phyloP scores from a whole-genome alignment of 1,140 invertebrate species.

The Lasioglossum albipes region DNA sequence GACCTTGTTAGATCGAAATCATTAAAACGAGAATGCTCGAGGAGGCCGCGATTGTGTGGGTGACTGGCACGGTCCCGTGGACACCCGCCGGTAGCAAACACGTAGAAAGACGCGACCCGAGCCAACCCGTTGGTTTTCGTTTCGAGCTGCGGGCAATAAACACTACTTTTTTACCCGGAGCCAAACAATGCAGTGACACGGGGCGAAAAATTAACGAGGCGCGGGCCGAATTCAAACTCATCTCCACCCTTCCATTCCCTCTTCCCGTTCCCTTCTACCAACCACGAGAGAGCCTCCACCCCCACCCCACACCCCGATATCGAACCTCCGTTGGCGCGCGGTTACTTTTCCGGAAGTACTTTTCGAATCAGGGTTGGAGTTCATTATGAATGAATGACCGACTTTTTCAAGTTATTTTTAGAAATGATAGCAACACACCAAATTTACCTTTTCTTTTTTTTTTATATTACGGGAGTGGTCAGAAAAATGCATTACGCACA shows the following conservation, averaged over 20 bases:
- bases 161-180: conserved; percentile 35
- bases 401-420: no score
- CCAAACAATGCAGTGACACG: conserved; percentile 64
- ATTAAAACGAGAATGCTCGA: conserved; percentile 62
- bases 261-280: neutral
- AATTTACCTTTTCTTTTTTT: no score
- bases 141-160: conserved; percentile 62
- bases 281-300: neutral
- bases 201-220: conserved; percentile 69
- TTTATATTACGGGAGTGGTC: no score
- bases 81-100: conserved; percentile 13
- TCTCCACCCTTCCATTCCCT: conserved; percentile 33
- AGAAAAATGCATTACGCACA: no score
- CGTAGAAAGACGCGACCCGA: neutral
- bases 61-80: conserved; percentile 2
- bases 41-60: conserved; percentile 27
- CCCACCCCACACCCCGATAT: neutral
- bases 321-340: neutral
- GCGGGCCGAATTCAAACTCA: conserved; percentile 55
- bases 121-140: conserved; percentile 47
- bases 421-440: no score
- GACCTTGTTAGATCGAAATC: conserved; percentile 61
- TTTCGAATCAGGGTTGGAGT: no score
- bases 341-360: neutral
- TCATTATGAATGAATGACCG: no score